Evolutionary conservation across 92 coral and sea anemone species (phyloP).

Genomic region (Heteractis magnifica): DNA sequence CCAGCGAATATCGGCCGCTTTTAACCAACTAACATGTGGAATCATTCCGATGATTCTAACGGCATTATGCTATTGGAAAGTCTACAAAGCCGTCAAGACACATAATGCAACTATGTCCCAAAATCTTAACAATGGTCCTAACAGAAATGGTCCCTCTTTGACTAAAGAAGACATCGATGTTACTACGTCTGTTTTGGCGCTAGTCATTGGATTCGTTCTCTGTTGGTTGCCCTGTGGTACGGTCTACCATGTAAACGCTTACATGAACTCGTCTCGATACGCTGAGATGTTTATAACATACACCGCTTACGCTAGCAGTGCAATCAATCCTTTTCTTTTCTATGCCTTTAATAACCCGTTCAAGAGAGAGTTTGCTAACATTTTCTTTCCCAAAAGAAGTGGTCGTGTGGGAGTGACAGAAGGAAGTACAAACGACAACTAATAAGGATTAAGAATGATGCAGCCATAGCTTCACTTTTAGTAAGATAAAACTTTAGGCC

Average conservation of each 20-base stretch:
- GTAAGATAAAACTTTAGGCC: too few relatives aligned
- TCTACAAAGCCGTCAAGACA: constrained; percentile 9
- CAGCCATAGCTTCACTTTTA: too few relatives aligned
- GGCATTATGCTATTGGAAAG: constrained; percentile 24
- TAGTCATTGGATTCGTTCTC: not conserved
- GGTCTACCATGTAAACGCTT: not conserved
- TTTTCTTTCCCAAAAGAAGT: not conserved
- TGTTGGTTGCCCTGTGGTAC: not conserved
- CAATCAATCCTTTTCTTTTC: not conserved
- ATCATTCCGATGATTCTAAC: constrained; percentile 10
- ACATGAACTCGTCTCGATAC: not conserved
- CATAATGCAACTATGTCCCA: not conserved
- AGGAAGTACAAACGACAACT: not conserved
- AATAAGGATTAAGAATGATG: too few relatives aligned
- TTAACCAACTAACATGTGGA: not conserved
- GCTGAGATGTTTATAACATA: not conserved
- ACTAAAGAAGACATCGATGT: not conserved
- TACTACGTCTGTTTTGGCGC: not conserved
- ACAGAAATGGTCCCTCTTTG: not conserved
- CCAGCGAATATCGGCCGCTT: not conserved
- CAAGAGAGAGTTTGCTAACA: not conserved
- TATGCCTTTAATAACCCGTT: not conserved
- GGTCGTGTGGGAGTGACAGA: not conserved
- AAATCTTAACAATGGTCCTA: not conserved
- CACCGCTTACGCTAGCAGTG: not conserved